phyloP scores from a whole-genome alignment of 2,797 vertebrate genomes.

The Sternotherus odoratus region DNA sequence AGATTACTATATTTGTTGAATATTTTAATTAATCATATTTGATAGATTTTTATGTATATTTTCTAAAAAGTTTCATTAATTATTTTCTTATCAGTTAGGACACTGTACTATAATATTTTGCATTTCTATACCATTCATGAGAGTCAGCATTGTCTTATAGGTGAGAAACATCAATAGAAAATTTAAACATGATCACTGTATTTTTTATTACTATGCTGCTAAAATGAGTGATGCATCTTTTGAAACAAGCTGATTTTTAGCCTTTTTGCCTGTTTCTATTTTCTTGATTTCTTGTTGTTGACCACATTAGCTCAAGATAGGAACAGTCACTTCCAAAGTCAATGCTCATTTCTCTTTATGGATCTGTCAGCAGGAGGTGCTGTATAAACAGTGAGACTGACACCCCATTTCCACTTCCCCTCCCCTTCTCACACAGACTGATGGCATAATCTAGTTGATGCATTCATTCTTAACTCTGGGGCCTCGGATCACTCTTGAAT shows the following conservation, averaged over 20 bases:
- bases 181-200: background rate
- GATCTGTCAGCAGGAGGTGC: conserved; percentile 82
- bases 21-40: background rate
- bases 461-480: conserved; percentile 60
- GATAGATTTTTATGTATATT: background rate
- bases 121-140: background rate
- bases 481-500: conserved; percentile 53
- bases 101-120: background rate
- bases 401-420: conserved; percentile 3
- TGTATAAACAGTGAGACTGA: conserved; percentile 75
- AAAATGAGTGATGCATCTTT: conserved; percentile 14
- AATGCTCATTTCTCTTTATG: conserved; percentile 51
- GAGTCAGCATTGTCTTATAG: background rate
- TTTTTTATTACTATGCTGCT: background rate
- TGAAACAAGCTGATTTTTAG: background rate
- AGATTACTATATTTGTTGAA: background rate
- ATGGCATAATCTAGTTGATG: conserved; percentile 40
- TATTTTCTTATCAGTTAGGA: background rate
- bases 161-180: background rate
- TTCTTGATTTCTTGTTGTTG: conserved; percentile 55
- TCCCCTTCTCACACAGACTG: conserved; percentile 28
- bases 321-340: conserved; percentile 31
- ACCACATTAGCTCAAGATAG: conserved; percentile 16
- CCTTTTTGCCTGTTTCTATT: background rate
- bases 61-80: background rate